Evolutionary conservation across 1,140 invertebrate species (phyloP).

Genomic region (Bombus soroeensis): DNA sequence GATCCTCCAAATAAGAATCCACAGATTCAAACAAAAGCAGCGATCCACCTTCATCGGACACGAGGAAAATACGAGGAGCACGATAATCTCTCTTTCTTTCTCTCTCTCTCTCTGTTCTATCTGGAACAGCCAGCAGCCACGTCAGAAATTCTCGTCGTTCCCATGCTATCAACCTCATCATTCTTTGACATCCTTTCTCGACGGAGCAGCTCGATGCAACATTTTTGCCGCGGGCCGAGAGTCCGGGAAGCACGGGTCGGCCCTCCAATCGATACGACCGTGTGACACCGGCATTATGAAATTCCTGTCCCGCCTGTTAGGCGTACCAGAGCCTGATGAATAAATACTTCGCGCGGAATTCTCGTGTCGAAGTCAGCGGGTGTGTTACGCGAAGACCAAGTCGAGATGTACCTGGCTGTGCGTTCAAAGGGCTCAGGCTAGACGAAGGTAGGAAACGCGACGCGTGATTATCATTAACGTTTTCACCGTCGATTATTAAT

Average conservation of each 20-base stretch:
- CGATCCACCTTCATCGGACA: not conserved
- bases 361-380: slow-evolving; percentile 53
- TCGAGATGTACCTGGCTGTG: not conserved
- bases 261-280: slow-evolving; percentile 57
- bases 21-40: not conserved
- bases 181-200: slow-evolving; percentile 52
- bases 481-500: slow-evolving; percentile 64
- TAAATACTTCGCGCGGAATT: slow-evolving; percentile 67
- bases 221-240: slow-evolving; percentile 48
- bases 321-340: slow-evolving; percentile 64
- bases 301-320: slow-evolving; percentile 61
- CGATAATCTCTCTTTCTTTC: no score
- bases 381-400: slow-evolving; percentile 43
- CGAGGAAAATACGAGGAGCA: not conserved
- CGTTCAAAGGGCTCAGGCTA: not conserved
- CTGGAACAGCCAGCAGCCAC: not conserved
- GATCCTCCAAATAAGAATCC: not conserved
- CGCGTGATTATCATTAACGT: slow-evolving; percentile 22
- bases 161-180: slow-evolving; percentile 38
- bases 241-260: not conserved
- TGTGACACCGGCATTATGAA: slow-evolving; percentile 68
- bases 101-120: not conserved
- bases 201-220: slow-evolving; percentile 37
- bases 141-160: slow-evolving; percentile 46
- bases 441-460: not conserved